Percentiles rank a stretch among this genome's conserved stretches.
Conservation (phyloP, 2,113 vertebrate genomes). For the Loxodonta africana region DNA sequence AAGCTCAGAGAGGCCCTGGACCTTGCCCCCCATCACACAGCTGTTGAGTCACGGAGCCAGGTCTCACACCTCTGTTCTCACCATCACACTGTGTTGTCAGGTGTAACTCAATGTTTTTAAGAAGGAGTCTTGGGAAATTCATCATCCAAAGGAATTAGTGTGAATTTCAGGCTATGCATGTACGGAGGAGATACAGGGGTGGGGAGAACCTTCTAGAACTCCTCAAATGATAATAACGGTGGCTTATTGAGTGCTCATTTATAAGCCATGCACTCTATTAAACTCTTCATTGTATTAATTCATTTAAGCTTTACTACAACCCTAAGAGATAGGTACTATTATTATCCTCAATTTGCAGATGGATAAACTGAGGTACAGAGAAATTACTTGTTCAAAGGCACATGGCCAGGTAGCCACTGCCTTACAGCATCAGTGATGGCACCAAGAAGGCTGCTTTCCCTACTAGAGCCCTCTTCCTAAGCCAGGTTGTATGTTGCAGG, state of each 20-base stretch:
- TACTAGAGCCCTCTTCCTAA: not conserved
- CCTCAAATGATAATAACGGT: not conserved
- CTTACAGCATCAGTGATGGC: not conserved
- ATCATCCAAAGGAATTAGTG: not conserved
- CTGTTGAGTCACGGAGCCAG: not conserved
- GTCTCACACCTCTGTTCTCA: not conserved
- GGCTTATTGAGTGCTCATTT: not conserved
- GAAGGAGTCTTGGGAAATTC: not conserved
- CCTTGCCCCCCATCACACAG: not conserved
- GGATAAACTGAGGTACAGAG: not conserved
- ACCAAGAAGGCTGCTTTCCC: not conserved
- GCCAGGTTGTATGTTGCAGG: too few species aligned
- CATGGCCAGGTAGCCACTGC: fast-evolving
- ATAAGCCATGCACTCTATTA: not conserved
- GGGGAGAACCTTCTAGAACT: not conserved
- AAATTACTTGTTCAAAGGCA: not conserved
- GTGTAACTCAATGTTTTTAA: not conserved
- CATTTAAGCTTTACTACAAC: not conserved
- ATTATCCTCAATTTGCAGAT: not conserved
- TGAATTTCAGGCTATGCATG: not conserved
- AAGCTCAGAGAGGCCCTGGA: not conserved
- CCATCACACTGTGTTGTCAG: not conserved
- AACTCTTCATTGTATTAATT: not conserved
- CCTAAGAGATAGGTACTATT: not conserved
- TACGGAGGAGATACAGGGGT: not conserved